These are phyloP conservation scores for Cetonia aurata DNA, from an alignment of 2,888 invertebrate species.

Conservation along the genomic window DNA sequence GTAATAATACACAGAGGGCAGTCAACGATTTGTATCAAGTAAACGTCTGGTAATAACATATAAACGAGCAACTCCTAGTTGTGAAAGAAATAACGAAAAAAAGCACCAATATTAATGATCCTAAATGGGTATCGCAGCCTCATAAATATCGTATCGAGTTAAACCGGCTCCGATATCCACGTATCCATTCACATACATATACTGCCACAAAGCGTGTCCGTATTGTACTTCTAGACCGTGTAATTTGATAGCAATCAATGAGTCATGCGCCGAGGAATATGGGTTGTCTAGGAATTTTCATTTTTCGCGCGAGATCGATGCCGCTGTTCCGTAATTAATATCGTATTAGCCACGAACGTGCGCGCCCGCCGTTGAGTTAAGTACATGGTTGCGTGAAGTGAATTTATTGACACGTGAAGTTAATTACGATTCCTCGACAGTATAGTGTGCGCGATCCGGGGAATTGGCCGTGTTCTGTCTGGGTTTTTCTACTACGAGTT, in stretches of 20 bases:
- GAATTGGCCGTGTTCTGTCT: neutral
- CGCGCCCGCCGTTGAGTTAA: constrained; percentile 16
- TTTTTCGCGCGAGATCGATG: constrained; percentile 31
- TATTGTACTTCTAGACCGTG: constrained; percentile 24
- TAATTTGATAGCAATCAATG: constrained; percentile 35
- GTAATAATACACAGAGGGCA: too few species aligned
- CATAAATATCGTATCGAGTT: constrained; percentile 21
- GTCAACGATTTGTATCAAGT: too few species aligned
- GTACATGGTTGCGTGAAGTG: constrained; percentile 38
- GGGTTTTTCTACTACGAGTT: constrained; percentile 1
- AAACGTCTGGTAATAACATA: too few species aligned
- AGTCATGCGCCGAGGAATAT: constrained; percentile 29
- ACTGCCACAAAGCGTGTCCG: neutral
- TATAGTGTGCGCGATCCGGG: neutral
- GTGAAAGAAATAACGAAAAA: neutral
- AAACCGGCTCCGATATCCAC: neutral
- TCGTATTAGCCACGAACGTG: constrained; percentile 33
- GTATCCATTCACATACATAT: neutral
- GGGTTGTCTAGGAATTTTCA: constrained; percentile 33
- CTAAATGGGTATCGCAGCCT: neutral
- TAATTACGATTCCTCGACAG: constrained; percentile 34
- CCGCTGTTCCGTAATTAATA: constrained; percentile 37
- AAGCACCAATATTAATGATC: neutral
- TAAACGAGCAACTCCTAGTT: too few species aligned
- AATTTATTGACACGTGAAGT: constrained; percentile 40